Percentiles rank a stretch among this genome's conserved stretches.
Evolutionary conservation across 37 sponge, comb jelly and placozoan species (phyloP).

Genomic region (Trichoplax adhaerens): DNA sequence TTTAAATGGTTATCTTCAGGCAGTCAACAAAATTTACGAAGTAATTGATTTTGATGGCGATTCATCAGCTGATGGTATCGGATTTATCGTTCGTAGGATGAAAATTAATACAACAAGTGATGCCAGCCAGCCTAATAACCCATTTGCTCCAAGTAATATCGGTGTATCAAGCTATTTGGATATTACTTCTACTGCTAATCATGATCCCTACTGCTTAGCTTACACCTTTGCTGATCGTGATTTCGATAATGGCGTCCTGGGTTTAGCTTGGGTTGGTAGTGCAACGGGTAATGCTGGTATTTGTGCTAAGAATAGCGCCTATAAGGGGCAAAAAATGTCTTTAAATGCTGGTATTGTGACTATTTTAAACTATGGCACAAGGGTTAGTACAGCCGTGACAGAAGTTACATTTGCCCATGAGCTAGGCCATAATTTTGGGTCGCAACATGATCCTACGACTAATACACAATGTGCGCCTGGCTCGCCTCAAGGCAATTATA

Average conservation of each 20-base stretch:
- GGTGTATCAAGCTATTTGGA: constrained; percentile 64
- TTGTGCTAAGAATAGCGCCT: constrained; percentile 26
- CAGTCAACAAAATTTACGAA: too few species aligned
- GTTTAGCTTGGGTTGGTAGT: constrained; percentile 64
- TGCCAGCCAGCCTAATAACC: too few species aligned
- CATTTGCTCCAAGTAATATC: not conserved
- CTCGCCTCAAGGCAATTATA: constrained; percentile 40
- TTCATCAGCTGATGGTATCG: too few species aligned
- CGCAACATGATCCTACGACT: constrained; percentile 4
- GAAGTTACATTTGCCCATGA: constrained; percentile 83
- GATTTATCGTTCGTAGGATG: too few species aligned
- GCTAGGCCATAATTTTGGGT: constrained; percentile 91
- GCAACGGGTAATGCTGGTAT: constrained; percentile 31
- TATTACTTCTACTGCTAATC: constrained; percentile 29
- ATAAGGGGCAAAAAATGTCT: constrained; percentile 14
- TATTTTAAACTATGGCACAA: constrained; percentile 44
- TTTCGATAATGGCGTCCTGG: constrained; percentile 76
- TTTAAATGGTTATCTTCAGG: too few species aligned
- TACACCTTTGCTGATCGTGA: constrained; percentile 77
- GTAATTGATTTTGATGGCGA: too few species aligned
- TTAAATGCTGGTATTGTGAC: constrained; percentile 90
- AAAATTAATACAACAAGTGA: too few species aligned
- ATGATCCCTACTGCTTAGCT: constrained; percentile 41
- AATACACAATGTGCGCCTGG: too few species aligned
- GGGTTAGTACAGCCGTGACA: constrained; percentile 28